Conservation (phyloP, 2,113 vertebrate species). For the Salvelinus sp. region DNA sequence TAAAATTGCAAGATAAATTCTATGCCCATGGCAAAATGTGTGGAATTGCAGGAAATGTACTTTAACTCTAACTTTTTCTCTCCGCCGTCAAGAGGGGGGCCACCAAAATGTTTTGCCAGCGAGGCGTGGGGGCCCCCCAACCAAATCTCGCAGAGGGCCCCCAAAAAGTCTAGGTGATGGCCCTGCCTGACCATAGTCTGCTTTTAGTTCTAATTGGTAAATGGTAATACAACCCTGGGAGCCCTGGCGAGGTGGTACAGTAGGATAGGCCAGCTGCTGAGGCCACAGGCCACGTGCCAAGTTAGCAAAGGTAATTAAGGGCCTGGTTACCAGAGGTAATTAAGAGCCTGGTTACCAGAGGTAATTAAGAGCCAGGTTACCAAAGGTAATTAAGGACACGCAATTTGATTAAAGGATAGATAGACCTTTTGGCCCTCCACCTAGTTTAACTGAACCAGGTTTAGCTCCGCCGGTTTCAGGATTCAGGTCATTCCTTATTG, state of each 20-base stretch:
- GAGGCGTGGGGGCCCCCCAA: no score
- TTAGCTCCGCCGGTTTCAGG: background rate
- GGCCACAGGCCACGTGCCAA: no score
- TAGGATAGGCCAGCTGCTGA: background rate
- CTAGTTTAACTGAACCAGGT: background rate
- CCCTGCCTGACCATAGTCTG: background rate
- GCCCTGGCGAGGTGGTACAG: no score
- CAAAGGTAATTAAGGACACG: background rate
- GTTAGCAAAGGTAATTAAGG: background rate
- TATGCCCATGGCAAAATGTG: no score
- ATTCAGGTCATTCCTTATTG: no score
- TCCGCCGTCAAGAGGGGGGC: no score
- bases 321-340: background rate
- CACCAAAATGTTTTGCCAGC: background rate
- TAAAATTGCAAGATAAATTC: no score
- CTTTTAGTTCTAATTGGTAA: background rate
- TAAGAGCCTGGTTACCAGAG: background rate
- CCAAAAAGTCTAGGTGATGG: no score
- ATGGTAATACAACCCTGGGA: background rate
- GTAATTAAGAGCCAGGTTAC: background rate
- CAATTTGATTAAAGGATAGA: background rate
- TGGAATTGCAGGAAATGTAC: no score
- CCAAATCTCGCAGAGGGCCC: no score
- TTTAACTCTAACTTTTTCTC: no score
- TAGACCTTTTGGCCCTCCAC: background rate